Evolutionary conservation across 2,888 invertebrate genomes (phyloP).

Genomic region (Rhamnusium bicolor): DNA sequence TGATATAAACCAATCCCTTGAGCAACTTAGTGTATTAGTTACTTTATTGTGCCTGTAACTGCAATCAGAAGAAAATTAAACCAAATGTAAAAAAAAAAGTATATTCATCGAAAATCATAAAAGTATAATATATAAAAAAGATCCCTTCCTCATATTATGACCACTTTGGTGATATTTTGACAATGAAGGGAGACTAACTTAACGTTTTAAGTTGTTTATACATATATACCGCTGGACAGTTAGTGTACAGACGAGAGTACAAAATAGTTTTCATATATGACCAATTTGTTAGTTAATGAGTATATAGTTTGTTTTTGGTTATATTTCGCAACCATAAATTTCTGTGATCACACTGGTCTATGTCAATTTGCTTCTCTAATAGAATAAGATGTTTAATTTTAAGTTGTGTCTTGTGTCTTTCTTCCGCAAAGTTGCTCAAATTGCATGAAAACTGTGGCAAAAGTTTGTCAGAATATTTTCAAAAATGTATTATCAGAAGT

Average conservation of each 20-base stretch:
- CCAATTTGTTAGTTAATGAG: slow-evolving; percentile 57
- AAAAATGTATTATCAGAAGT: background rate
- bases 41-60: slow-evolving; percentile 69
- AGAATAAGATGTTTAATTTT: background rate
- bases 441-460: background rate
- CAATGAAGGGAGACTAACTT: slow-evolving; percentile 47
- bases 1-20: slow-evolving; percentile 63
- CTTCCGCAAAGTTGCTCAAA: background rate
- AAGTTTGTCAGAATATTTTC: background rate
- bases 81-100: slow-evolving; percentile 60
- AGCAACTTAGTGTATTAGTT: slow-evolving; percentile 63
- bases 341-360: slow-evolving; percentile 63
- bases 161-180: slow-evolving; percentile 48
- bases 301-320: slow-evolving; percentile 47
- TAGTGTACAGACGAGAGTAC: slow-evolving; percentile 60
- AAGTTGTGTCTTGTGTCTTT: background rate
- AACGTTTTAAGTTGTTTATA: slow-evolving; percentile 39
- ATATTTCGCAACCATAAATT: slow-evolving; percentile 60
- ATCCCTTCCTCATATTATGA: slow-evolving; percentile 43
- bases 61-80: slow-evolving; percentile 63
- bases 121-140: slow-evolving; percentile 47
- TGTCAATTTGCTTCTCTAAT: slow-evolving; percentile 23
- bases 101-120: slow-evolving; percentile 64
- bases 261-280: slow-evolving; percentile 61
- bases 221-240: slow-evolving; percentile 46